A percentile compares a stretch with the other conserved stretches of the same genome.
phyloP scores from a whole-genome alignment of 2,113 vertebrate genomes.

The Alligator sinensis region DNA sequence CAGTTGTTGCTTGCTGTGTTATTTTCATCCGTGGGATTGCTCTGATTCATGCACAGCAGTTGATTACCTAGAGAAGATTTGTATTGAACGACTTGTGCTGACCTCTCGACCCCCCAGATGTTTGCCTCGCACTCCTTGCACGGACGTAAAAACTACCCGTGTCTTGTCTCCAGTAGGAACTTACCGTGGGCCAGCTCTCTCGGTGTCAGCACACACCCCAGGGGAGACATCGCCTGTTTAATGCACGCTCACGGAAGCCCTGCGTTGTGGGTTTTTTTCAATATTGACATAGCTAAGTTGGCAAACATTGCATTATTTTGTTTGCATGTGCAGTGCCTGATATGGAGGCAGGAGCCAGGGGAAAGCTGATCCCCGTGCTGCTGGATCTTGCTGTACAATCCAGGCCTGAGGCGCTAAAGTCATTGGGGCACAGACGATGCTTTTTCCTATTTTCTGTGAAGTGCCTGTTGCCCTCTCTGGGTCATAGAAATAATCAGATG shows the following conservation, averaged over 20 bases:
- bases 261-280: neutral
- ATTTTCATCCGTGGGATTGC: rapidly evolving
- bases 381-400: neutral
- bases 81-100: neutral
- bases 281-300: neutral
- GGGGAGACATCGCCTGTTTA: neutral
- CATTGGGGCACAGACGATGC: too few species aligned
- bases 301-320: neutral
- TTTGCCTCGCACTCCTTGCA: neutral
- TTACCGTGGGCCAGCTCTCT: neutral
- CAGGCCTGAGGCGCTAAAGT: neutral
- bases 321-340: neutral
- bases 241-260: neutral
- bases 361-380: neutral
- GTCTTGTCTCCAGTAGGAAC: neutral
- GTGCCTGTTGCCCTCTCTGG: too few species aligned
- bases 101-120: neutral
- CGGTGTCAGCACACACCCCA: neutral
- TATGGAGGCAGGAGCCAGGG: neutral
- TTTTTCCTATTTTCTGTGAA: neutral
- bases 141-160: neutral
- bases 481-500: too few species aligned
- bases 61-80: rapidly evolving
- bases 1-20: neutral
- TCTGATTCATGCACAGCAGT: rapidly evolving